Percentiles rank a stretch among this genome's conserved stretches.
These are phyloP conservation scores for Aphodius sticticus DNA, from an alignment of 2,888 invertebrate genomes.

Conservation along the genomic window DNA sequence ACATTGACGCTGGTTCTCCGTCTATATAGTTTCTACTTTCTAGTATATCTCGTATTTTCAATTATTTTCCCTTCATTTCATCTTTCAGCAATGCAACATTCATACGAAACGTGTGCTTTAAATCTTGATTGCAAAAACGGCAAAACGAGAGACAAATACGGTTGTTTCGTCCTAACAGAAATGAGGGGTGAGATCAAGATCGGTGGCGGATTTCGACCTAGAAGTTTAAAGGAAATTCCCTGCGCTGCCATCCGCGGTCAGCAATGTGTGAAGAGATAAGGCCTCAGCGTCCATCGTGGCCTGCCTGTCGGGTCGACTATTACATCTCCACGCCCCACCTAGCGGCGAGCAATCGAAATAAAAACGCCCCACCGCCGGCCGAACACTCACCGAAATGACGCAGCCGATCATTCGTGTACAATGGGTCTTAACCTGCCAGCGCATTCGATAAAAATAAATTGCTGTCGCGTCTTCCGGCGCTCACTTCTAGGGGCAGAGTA, in stretches of 20 bases:
- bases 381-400: background rate
- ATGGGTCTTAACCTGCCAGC: constrained; percentile 4
- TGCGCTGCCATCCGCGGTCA: background rate
- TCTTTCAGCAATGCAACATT: too few relatives aligned
- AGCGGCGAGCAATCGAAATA: constrained; percentile 4
- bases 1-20: too few relatives aligned
- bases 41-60: too few relatives aligned
- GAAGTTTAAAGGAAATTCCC: background rate
- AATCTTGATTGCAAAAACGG: background rate
- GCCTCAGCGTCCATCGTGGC: background rate
- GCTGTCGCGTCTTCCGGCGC: background rate
- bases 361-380: background rate
- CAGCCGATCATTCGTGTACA: background rate
- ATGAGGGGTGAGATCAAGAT: background rate
- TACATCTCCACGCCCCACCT: constrained; percentile 4
- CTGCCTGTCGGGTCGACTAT: background rate
- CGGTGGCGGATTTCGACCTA: background rate
- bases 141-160: background rate
- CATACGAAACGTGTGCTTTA: too few relatives aligned
- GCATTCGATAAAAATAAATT: constrained; percentile 4
- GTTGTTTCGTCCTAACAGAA: background rate
- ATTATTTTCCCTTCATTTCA: too few relatives aligned
- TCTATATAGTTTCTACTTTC: too few relatives aligned
- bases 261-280: constrained; percentile 4
- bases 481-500: background rate